Evolutionary conservation across 2,113 vertebrate genomes (phyloP).

Genomic region (Verasper variegatus): DNA sequence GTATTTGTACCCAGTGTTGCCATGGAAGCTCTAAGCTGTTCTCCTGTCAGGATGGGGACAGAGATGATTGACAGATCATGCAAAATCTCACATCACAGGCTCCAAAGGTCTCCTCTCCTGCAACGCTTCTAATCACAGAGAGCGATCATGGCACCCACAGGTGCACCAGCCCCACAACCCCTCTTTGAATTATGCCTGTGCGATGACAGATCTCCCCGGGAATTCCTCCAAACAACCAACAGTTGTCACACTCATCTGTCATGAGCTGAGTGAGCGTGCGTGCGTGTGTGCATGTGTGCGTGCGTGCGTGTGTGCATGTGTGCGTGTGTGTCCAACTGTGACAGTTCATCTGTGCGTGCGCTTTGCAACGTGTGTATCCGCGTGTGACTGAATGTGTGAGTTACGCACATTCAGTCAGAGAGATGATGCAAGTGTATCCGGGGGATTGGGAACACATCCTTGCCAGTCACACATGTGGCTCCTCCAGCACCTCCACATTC

Average conservation of each 20-base stretch:
- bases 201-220: conserved; percentile 66
- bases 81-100: conserved; percentile 69
- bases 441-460: conserved; percentile 34
- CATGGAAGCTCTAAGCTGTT: conserved; percentile 48
- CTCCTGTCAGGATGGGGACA: conserved; percentile 52
- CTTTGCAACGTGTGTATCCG: conserved; percentile 4
- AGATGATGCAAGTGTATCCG: conserved; percentile 41
- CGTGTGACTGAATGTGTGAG: conserved; percentile 50
- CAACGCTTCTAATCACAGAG: conserved; percentile 65
- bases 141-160: conserved; percentile 68
- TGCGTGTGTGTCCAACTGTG: conserved; percentile 1
- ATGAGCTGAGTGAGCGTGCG: conserved; percentile 33
- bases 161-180: conserved; percentile 54
- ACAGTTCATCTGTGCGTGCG: conserved; percentile 8
- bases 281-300: background rate
- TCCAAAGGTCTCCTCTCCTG: conserved; percentile 50
- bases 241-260: conserved; percentile 67
- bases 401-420: conserved; percentile 31
- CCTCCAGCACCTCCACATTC: conserved; percentile 48
- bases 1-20: conserved; percentile 36
- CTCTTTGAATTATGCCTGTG: conserved; percentile 52
- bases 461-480: conserved; percentile 62
- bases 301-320: background rate
- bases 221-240: conserved; percentile 68
- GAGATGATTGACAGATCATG: conserved; percentile 74